These are phyloP conservation scores for Apodemus speciosus DNA, from an alignment of 2,113 vertebrate species.

Conservation along the genomic window DNA sequence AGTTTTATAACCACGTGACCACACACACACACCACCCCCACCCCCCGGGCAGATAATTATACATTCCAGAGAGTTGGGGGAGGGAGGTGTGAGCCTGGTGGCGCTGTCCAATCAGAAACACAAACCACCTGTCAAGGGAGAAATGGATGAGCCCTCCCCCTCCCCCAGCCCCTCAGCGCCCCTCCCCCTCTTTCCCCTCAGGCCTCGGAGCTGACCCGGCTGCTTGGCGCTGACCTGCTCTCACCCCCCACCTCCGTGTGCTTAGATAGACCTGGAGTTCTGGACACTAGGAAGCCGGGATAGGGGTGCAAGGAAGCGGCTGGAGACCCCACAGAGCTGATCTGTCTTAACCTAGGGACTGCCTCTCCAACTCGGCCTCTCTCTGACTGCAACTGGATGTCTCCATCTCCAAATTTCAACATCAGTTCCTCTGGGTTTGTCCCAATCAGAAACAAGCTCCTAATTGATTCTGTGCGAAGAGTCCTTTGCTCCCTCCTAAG, in stretches of 20 bases:
- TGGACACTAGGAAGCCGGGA: constrained; percentile 62
- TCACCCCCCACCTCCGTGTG: constrained; percentile 71
- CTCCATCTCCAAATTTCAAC: constrained; percentile 37
- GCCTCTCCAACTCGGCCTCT: constrained; percentile 17
- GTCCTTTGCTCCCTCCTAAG: constrained; percentile 19
- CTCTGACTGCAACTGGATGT: neutral
- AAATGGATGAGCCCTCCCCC: constrained; percentile 80
- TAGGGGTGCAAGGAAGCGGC: constrained; percentile 29
- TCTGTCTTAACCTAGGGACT: constrained; percentile 25
- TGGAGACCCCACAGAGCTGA: neutral
- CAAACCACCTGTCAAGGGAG: constrained; percentile 86
- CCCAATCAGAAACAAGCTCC: constrained; percentile 1
- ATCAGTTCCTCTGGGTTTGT: constrained; percentile 40
- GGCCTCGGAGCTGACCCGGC: constrained; percentile 73
- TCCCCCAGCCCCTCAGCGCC: constrained; percentile 47
- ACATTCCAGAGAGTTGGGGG: constrained; percentile 83
- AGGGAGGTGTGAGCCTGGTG: constrained; percentile 79
- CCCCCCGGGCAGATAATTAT: constrained; percentile 84
- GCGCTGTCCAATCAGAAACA: constrained; percentile 84
- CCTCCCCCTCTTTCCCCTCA: constrained; percentile 60
- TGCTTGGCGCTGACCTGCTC: constrained; percentile 79
- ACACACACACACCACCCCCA: constrained; percentile 80
- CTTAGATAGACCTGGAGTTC: constrained; percentile 77
- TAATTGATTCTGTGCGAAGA: constrained; percentile 11
- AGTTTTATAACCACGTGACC: constrained; percentile 74